Evolutionary conservation across 1,140 invertebrate species (phyloP), one percentile per base, ranked within the genome.

Genomic region (Atta cephalotes): DNA sequence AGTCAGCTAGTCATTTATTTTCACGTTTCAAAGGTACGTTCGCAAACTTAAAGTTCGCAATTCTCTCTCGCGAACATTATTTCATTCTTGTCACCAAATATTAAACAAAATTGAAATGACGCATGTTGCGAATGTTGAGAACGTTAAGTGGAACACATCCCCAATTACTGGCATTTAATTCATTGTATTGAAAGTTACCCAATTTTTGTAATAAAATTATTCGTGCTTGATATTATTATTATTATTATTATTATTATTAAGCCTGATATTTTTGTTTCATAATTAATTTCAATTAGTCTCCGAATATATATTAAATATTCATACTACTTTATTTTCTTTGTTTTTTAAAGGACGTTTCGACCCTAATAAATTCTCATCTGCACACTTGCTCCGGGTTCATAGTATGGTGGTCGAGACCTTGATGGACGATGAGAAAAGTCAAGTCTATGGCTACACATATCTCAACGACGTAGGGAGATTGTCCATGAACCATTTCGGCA

Each of bases 381-480:
- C 96, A 10, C 97, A 98, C 89, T 97, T 98, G 97, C 97, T 97
- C 0, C 95, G 97, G 18, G 96, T 97, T 0, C 97, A 98, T 91
- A 97, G 97, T 63, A 95, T 98, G 90, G 96, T 98, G 14, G 96
- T 97, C 35, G 98, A 98, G 91, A 94, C 97, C 1, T 92, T 98
- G 1, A 96, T 98, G 95, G 97, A 98, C 91, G 97, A 98, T 82
- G 97, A 98, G 87, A 95, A 97, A 39, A 98, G 97, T 65, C 98
- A 98, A 92, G 96, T 98, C 68, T 95, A 96, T 77, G 97, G 97
- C 0, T 98, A 97, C 92, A 97, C 97, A 0, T 97, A 98, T 91
- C 96, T 98, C 25, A 98, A 98, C 88, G 98, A 98, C 92, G 97
- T 98, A 91, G 97, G 97, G 63, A 97, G 97, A 58, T 96, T 98